Percentiles rank a stretch among this genome's conserved stretches.
phyloP scores from a whole-genome alignment of 2,797 vertebrate genomes.

The Ara ararauna region DNA sequence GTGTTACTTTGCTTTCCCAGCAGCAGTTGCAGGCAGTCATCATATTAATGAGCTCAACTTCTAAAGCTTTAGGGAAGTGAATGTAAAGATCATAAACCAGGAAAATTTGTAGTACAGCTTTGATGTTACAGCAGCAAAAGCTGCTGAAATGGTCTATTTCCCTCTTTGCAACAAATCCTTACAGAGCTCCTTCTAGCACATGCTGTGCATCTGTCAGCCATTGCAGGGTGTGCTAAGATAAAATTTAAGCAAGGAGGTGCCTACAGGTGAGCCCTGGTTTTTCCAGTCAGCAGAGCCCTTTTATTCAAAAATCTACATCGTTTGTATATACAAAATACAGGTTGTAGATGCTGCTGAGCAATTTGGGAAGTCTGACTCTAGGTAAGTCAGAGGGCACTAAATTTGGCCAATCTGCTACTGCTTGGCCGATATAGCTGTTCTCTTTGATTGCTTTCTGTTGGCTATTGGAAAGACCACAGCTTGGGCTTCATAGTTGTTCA shows the following conservation, averaged over 20 bases:
- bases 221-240: neutral
- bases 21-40: neutral
- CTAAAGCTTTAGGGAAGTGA: neutral
- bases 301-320: neutral
- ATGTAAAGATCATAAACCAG: neutral
- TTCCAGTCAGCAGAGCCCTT: neutral
- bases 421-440: neutral
- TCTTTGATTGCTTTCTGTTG: neutral
- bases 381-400: neutral
- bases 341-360: neutral
- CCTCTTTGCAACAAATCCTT: neutral
- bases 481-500: neutral
- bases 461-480: neutral
- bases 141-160: neutral
- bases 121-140: neutral
- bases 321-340: neutral
- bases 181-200: neutral
- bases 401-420: neutral
- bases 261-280: neutral
- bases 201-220: neutral
- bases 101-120: neutral
- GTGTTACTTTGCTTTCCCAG: neutral
- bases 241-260: neutral
- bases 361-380: neutral
- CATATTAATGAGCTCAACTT: neutral